A percentile compares a stretch with the other conserved stretches of the same genome.
Conservation (phyloP, 2,113 vertebrate genomes). For the Gorsachius goisagi region DNA sequence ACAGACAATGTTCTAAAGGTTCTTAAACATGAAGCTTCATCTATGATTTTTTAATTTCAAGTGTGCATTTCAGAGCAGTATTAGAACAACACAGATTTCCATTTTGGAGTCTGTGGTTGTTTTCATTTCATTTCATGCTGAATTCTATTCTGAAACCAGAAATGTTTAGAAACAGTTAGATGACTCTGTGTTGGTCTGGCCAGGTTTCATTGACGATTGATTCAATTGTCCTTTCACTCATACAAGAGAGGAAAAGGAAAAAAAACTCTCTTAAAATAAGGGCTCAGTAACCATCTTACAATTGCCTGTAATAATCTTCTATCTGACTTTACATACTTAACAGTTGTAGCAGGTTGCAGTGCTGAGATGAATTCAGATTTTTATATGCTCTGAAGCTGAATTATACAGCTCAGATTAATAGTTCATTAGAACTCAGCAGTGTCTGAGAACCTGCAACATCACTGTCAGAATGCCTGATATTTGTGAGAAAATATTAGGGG, state of each 20-base stretch:
- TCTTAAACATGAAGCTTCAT: neutral
- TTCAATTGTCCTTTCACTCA: neutral
- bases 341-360: neutral
- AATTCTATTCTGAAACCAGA: neutral
- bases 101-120: neutral
- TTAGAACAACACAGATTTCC: neutral
- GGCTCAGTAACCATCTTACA: neutral
- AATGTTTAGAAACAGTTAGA: neutral
- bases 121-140: neutral
- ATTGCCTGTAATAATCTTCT: neutral
- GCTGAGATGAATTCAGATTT: neutral
- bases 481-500: neutral
- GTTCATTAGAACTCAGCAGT: neutral
- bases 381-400: neutral
- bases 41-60: neutral
- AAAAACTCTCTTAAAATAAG: neutral
- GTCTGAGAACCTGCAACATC: neutral
- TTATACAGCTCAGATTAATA: neutral
- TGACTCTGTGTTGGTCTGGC: neutral
- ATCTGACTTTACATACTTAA: neutral
- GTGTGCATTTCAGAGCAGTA: neutral
- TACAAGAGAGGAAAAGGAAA: neutral
- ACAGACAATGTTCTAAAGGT: neutral
- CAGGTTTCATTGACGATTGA: neutral
- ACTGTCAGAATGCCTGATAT: neutral